Percentiles rank a stretch among this genome's conserved stretches.
Evolutionary conservation across 2,888 invertebrate genomes (phyloP).

Genomic region (Craniophora ligustri): DNA sequence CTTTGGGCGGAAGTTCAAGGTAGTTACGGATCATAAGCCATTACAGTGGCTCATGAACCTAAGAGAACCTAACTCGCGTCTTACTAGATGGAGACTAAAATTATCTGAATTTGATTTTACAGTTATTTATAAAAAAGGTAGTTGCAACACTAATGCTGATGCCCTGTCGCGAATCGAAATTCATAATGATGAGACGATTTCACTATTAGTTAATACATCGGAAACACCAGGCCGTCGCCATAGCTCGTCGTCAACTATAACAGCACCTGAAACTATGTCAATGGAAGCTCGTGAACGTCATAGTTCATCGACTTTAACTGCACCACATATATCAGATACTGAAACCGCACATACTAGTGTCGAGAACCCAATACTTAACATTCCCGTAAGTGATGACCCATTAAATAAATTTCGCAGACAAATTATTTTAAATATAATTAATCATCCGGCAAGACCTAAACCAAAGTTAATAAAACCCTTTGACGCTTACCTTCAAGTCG

Average conservation of each 20-base stretch:
- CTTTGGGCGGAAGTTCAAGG: not conserved
- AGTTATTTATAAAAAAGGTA: not conserved
- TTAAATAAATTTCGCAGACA: too few relatives aligned
- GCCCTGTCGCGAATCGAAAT: not conserved
- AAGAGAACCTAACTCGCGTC: not conserved
- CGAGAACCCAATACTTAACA: too few relatives aligned
- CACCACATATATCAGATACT: not conserved
- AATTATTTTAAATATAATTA: too few relatives aligned
- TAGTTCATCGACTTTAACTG: not conserved
- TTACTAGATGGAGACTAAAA: slow-evolving; percentile 1
- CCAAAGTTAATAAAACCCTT: too few relatives aligned
- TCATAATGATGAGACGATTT: not conserved
- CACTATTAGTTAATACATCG: not conserved
- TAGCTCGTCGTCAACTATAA: not conserved
- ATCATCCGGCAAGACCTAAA: too few relatives aligned
- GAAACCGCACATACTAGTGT: too few relatives aligned
- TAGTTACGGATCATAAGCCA: slow-evolving; percentile 1
- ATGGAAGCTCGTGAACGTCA: not conserved
- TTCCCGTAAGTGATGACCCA: too few relatives aligned
- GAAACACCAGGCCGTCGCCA: not conserved
- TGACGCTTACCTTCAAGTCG: too few relatives aligned
- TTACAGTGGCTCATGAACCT: not conserved
- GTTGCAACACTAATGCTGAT: not conserved
- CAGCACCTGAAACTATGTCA: not conserved
- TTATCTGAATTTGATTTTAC: not conserved